Evolutionary conservation across 2,113 vertebrate genomes (phyloP).

Genomic region (Trogon surrucura): DNA sequence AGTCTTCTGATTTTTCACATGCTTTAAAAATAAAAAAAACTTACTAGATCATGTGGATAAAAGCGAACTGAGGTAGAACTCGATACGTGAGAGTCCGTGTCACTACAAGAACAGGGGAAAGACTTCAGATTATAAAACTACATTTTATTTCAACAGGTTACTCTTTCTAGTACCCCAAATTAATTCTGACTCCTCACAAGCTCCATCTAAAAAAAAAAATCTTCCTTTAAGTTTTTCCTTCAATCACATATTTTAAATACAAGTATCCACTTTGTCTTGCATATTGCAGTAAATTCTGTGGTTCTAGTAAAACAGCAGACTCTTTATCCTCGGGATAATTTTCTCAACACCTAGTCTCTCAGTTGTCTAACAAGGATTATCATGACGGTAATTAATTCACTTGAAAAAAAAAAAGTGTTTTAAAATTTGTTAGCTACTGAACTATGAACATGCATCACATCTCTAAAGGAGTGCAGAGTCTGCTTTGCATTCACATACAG

Average conservation of each 20-base stretch:
- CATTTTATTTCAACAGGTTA: conserved; percentile 27
- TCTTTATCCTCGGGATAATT: background rate
- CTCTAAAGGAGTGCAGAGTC: background rate
- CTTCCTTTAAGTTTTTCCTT: background rate
- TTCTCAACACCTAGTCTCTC: background rate
- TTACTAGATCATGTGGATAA: conserved; percentile 99
- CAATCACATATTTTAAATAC: background rate
- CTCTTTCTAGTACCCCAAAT: background rate
- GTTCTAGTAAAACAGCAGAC: background rate
- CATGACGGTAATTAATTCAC: background rate
- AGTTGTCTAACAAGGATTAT: background rate
- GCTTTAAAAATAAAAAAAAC: conserved; percentile 67
- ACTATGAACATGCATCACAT: background rate
- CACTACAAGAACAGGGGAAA: conserved; percentile 85
- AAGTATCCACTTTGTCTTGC: background rate
- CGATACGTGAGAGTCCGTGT: conserved; percentile 98
- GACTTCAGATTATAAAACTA: conserved; percentile 66
- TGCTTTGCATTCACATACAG: accelerated
- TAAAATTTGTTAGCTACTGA: background rate
- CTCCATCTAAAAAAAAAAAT: background rate
- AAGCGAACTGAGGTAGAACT: conserved; percentile 99
- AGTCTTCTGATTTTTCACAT: conserved; percentile 6
- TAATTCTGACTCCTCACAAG: background rate
- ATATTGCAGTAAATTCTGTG: background rate
- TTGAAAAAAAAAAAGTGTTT: background rate